A percentile compares a stretch with the other conserved stretches of the same genome.
phyloP scores from a whole-genome alignment of 2,797 vertebrate genomes.

The Kryptopterus vitreolus region DNA sequence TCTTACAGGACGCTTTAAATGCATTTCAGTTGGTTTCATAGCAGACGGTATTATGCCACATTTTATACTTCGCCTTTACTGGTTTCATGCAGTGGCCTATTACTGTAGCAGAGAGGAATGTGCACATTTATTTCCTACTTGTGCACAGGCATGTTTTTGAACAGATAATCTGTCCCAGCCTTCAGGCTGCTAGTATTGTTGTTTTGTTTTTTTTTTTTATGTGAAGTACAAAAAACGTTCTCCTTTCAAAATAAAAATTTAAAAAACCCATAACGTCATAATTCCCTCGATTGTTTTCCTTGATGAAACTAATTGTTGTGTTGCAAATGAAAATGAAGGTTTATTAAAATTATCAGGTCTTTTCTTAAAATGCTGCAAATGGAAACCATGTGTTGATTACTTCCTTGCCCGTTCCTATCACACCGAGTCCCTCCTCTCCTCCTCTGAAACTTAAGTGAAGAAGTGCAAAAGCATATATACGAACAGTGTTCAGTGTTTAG shows the following conservation, averaged over 20 bases:
- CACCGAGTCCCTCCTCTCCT: slow-evolving; percentile 44
- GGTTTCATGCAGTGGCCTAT: slow-evolving; percentile 15
- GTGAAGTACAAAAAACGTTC: neutral
- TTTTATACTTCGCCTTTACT: slow-evolving; percentile 7
- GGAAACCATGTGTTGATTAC: slow-evolving; percentile 56
- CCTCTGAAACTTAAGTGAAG: slow-evolving; percentile 9
- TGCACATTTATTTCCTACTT: slow-evolving; percentile 32
- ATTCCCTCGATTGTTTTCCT: neutral
- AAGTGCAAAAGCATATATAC: slow-evolving; percentile 4
- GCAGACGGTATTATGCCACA: slow-evolving; percentile 2
- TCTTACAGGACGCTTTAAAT: neutral
- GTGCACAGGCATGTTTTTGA: slow-evolving; percentile 30
- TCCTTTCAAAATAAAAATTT: neutral
- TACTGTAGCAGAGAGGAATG: slow-evolving; percentile 40
- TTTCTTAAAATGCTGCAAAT: slow-evolving; percentile 49
- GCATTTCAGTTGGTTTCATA: neutral
- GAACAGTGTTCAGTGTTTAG: neutral
- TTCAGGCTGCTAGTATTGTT: neutral
- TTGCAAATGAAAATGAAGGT: neutral
- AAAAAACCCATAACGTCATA: no score
- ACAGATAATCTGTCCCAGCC: slow-evolving; percentile 25
- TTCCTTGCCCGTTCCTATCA: slow-evolving; percentile 47
- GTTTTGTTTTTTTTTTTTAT: slow-evolving; percentile 16
- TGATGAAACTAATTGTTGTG: neutral
- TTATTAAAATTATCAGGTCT: neutral